Conservation (phyloP, 2,888 invertebrate species). For the Hedya salicella region DNA sequence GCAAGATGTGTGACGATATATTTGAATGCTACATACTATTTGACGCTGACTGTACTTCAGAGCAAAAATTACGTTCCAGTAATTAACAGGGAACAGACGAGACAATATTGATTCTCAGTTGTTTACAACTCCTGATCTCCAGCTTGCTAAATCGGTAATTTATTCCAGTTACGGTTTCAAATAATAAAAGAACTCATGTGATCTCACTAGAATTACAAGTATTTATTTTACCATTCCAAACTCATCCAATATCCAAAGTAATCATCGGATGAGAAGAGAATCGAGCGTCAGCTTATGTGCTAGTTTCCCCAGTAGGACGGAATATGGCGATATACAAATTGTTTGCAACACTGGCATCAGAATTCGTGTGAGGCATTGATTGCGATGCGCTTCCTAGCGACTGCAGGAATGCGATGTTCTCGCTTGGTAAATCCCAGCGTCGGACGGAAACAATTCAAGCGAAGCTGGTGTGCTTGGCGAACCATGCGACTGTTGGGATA, state of each 20-base stretch:
- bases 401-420: conserved; percentile 39
- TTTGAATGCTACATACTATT: too few relatives aligned
- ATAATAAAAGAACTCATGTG: too few relatives aligned
- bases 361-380: conserved; percentile 39
- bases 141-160: too few relatives aligned
- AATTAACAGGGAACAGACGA: too few relatives aligned
- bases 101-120: too few relatives aligned
- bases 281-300: conserved; percentile 16
- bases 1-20: too few relatives aligned
- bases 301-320: conserved; percentile 7
- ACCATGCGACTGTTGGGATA: conserved; percentile 33
- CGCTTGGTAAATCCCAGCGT: conserved; percentile 23
- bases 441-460: conserved; percentile 35
- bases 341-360: conserved; percentile 27
- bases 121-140: too few relatives aligned
- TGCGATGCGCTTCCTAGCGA: conserved; percentile 24
- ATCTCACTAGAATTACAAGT: too few relatives aligned
- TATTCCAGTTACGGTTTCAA: too few relatives aligned
- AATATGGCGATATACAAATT: conserved; percentile 40
- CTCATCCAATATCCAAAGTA: conserved; percentile 9
- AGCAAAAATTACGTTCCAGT: too few relatives aligned
- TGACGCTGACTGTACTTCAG: too few relatives aligned
- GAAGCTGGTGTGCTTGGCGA: conserved; percentile 28
- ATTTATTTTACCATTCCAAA: neutral
- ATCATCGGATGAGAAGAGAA: conserved; percentile 3